These are phyloP conservation scores for Neosalanx taihuensis DNA, from an alignment of 2,797 vertebrate species.

Conservation along the genomic window DNA sequence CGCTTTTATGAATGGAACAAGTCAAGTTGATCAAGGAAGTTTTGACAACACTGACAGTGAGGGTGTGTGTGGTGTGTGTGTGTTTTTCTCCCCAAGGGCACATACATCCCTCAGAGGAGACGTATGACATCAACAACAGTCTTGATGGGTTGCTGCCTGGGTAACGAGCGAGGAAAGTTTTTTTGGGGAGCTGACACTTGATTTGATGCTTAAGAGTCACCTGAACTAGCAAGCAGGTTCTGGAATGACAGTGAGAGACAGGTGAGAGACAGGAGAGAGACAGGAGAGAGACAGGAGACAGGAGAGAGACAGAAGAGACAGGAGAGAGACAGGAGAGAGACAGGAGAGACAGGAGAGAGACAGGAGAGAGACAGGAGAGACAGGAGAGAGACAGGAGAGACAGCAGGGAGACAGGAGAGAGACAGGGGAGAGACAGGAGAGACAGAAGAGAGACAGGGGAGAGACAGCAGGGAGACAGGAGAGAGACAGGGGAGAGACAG, in stretches of 20 bases:
- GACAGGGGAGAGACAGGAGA: too few species aligned
- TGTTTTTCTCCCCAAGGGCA: neutral
- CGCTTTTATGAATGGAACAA: conserved; percentile 50
- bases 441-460: too few species aligned
- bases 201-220: conserved; percentile 7
- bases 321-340: too few species aligned
- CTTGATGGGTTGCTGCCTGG: conserved; percentile 22
- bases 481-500: too few species aligned
- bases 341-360: too few species aligned
- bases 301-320: too few species aligned
- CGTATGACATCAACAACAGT: conserved; percentile 6
- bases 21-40: conserved; percentile 35
- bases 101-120: neutral
- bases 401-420: too few species aligned
- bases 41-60: conserved; percentile 8
- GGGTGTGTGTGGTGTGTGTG: conserved; percentile 5
- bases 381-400: too few species aligned
- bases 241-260: too few species aligned
- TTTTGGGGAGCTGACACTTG: neutral
- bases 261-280: too few species aligned
- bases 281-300: too few species aligned
- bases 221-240: conserved; percentile 1
- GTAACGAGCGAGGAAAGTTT: conserved; percentile 21
- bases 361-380: too few species aligned
- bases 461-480: neutral